A percentile compares a stretch with the other conserved stretches of the same genome.
Conservation (phyloP, 2,113 vertebrate genomes). For the Micronisus gabar region DNA sequence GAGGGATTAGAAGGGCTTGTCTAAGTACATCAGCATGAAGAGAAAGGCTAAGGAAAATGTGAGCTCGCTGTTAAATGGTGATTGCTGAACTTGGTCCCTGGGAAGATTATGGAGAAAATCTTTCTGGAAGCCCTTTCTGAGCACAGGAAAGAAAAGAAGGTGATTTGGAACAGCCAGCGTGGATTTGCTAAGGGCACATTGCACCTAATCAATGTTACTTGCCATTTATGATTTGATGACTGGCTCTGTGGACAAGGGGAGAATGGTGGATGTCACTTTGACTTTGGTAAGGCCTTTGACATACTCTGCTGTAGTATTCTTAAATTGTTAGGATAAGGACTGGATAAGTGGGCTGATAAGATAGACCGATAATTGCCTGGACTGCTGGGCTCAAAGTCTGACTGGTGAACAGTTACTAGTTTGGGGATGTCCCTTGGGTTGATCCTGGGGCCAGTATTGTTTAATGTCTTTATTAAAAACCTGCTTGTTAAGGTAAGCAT, state of each 20-base stretch:
- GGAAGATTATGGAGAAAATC: background rate
- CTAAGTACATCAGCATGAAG: background rate
- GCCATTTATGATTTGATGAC: background rate
- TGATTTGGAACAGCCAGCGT: background rate
- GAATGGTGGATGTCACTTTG: background rate
- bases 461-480: background rate
- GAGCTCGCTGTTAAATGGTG: rapidly evolving
- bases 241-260: background rate
- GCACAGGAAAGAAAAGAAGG: background rate
- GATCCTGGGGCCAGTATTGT: background rate
- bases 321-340: background rate
- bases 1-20: background rate
- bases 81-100: background rate
- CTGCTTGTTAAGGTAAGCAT: background rate
- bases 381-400: background rate
- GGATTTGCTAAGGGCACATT: background rate
- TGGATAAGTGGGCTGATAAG: background rate
- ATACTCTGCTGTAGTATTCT: background rate
- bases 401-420: background rate
- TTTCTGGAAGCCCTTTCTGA: background rate
- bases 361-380: background rate
- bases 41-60: background rate
- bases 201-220: background rate
- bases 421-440: background rate
- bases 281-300: background rate